phyloP scores from a whole-genome alignment of 2,113 vertebrate species.

The Gadus chalcogrammus region DNA sequence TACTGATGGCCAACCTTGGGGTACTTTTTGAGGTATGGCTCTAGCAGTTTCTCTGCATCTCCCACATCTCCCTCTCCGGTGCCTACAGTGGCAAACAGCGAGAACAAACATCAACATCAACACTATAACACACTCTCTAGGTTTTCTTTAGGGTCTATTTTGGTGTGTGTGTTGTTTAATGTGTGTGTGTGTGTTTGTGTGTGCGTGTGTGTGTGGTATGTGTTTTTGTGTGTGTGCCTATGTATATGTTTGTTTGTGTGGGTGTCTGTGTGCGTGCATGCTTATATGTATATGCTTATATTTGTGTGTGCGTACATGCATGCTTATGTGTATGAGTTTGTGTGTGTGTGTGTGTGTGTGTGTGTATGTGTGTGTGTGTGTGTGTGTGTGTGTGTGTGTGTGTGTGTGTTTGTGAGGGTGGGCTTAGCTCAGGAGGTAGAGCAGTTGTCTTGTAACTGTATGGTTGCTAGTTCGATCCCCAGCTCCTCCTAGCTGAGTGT shows the following conservation, averaged over 20 bases:
- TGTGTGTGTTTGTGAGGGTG: background rate
- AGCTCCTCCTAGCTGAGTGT: too few relatives aligned
- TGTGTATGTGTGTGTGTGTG: background rate
- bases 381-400: background rate
- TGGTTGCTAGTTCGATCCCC: too few relatives aligned
- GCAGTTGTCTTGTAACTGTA: too few relatives aligned
- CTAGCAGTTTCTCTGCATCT: constrained; percentile 88
- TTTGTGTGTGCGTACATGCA: background rate
- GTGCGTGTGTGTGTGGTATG: background rate
- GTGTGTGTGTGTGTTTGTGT: too few relatives aligned
- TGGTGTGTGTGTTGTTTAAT: background rate
- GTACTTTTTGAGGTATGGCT: constrained; percentile 89
- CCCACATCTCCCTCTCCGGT: constrained; percentile 91
- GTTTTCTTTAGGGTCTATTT: background rate
- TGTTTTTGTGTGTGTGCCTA: background rate
- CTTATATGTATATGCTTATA: background rate
- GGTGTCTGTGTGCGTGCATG: background rate
- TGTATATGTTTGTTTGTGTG: background rate
- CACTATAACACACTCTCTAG: background rate
- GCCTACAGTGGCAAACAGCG: constrained; percentile 67
- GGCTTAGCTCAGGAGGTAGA: too few relatives aligned
- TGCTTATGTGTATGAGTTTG: background rate
- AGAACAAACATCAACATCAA: background rate
- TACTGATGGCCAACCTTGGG: constrained; percentile 75
- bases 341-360: background rate